These are phyloP conservation scores for Germaria angustata DNA, from an alignment of 2,888 invertebrate species.

Conservation along the genomic window DNA sequence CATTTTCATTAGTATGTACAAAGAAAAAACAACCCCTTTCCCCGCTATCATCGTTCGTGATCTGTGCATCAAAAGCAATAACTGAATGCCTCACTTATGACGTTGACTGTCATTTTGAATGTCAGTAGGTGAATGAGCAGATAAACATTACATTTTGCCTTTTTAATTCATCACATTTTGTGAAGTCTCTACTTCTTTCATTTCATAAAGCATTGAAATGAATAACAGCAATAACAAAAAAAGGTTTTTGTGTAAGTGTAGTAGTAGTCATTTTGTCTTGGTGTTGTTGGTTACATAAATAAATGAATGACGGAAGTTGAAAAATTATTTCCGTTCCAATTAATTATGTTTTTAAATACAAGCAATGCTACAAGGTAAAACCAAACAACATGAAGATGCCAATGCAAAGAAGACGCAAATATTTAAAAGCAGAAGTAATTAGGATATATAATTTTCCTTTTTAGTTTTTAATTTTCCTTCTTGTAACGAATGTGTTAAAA, in stretches of 20 bases:
- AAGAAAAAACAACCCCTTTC: not conserved
- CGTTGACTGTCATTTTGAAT: constrained; percentile 63
- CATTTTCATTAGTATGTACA: not conserved
- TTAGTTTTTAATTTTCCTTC: not conserved
- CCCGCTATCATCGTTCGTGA: too few relatives aligned
- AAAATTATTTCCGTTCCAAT: constrained; percentile 65
- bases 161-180: constrained; percentile 23
- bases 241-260: not conserved
- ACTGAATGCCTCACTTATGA: constrained; percentile 49
- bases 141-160: constrained; percentile 56
- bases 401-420: not conserved
- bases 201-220: too few relatives aligned
- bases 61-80: too few relatives aligned
- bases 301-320: constrained; percentile 61
- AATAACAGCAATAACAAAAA: not conserved
- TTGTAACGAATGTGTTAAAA: not conserved
- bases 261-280: not conserved
- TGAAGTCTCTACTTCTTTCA: not conserved
- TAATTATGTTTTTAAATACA: constrained; percentile 60
- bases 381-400: not conserved
- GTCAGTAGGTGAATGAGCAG: constrained; percentile 64
- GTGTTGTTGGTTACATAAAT: constrained; percentile 21
- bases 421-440: not conserved
- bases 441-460: not conserved
- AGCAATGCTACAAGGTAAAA: not conserved